phyloP scores from a whole-genome alignment of 1,140 invertebrate genomes.

The Cataglyphis hispanica region DNA sequence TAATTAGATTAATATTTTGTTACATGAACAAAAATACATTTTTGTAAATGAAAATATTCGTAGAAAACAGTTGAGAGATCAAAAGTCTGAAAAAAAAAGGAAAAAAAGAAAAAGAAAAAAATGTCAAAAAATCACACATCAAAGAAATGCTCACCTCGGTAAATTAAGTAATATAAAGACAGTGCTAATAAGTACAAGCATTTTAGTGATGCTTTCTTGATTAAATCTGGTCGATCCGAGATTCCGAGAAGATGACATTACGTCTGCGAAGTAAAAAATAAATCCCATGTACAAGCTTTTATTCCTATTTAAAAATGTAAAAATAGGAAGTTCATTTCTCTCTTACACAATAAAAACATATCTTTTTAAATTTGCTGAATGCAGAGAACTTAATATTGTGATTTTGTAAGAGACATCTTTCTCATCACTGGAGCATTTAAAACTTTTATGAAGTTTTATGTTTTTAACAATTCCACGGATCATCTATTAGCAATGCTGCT shows the following conservation, averaged over 20 bases:
- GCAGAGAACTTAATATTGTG: neutral
- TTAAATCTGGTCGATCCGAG: slow-evolving; percentile 84
- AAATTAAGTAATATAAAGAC: slow-evolving; percentile 87
- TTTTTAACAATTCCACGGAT: neutral
- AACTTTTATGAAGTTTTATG: slow-evolving; percentile 15
- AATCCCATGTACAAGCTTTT: neutral
- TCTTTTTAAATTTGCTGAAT: neutral
- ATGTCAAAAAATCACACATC: neutral
- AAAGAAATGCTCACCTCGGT: slow-evolving; percentile 84
- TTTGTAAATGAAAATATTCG: neutral
- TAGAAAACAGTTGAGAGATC: neutral
- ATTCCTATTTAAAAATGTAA: neutral
- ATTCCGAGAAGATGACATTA: slow-evolving; percentile 83
- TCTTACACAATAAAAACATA: neutral
- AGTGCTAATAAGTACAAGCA: slow-evolving; percentile 87
- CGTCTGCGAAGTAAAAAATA: slow-evolving; percentile 79
- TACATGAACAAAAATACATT: neutral
- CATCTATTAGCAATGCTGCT: neutral
- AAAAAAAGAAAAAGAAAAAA: slow-evolving; percentile 8
- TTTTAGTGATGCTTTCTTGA: slow-evolving; percentile 87
- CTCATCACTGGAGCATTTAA: neutral
- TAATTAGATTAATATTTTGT: neutral
- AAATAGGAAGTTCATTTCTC: neutral
- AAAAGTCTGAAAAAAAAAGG: neutral
- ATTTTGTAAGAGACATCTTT: neutral